These are phyloP conservation scores for Empidonax traillii DNA, from an alignment of 2,113 vertebrate genomes.

Conservation along the genomic window DNA sequence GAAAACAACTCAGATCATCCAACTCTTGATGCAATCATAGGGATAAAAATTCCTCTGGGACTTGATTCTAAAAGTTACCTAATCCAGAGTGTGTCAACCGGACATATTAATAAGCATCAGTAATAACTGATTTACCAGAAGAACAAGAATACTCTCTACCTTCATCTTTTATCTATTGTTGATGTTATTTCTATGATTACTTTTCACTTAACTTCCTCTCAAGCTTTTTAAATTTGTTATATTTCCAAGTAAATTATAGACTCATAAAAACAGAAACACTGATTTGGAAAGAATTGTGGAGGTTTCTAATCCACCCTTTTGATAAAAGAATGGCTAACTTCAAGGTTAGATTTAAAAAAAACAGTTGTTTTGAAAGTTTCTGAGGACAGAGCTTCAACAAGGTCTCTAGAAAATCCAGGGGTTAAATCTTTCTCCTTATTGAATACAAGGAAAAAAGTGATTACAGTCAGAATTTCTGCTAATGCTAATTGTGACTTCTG, in stretches of 20 bases:
- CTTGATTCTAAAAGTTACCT: neutral
- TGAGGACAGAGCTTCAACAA: neutral
- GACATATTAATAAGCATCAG: neutral
- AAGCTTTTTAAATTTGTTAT: neutral
- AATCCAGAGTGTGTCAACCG: neutral
- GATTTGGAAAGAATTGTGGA: neutral
- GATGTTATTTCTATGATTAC: neutral
- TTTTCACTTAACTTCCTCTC: neutral
- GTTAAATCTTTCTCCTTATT: neutral
- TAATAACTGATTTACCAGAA: neutral
- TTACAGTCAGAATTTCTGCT: neutral
- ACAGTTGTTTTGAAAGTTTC: neutral
- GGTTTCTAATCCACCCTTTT: neutral
- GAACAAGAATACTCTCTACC: neutral
- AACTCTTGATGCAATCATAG: fast-evolving
- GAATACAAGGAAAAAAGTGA: neutral
- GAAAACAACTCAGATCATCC: neutral
- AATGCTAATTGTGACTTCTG: neutral
- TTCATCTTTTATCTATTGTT: neutral
- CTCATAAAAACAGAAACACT: neutral
- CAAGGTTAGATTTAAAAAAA: neutral
- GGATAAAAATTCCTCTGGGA: neutral
- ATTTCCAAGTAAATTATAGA: neutral
- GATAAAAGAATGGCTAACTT: neutral
- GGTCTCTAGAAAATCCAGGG: neutral